These are phyloP conservation scores for Gallinago stenura DNA, from an alignment of 2,797 vertebrate genomes.

Conservation along the genomic window DNA sequence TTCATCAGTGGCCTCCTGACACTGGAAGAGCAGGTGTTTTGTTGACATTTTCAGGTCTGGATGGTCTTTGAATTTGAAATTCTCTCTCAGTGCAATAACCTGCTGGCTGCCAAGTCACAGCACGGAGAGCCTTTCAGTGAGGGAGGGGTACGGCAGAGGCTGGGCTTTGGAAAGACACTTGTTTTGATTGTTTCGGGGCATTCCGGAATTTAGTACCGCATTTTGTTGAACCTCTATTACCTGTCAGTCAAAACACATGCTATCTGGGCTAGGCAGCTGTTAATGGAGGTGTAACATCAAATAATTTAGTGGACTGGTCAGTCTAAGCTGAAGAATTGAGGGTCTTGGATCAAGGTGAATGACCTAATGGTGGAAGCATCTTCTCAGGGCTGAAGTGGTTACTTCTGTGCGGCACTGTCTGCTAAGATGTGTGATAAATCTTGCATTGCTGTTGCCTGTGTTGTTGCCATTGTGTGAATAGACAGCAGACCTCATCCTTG, in stretches of 20 bases:
- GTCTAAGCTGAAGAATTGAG: neutral
- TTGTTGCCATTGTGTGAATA: neutral
- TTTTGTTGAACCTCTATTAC: neutral
- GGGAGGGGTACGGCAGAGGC: neutral
- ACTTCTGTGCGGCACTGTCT: neutral
- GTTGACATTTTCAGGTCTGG: conserved; percentile 13
- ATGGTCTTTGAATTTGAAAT: conserved; percentile 24
- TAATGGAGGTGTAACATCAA: neutral
- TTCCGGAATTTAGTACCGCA: neutral
- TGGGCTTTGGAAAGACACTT: neutral
- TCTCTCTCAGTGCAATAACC: neutral
- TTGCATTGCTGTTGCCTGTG: neutral
- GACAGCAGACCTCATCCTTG: neutral
- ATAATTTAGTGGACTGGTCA: neutral
- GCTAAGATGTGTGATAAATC: neutral
- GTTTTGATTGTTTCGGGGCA: neutral
- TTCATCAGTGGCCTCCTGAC: neutral
- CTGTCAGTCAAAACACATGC: neutral
- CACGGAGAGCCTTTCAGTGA: neutral
- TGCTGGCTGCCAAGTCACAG: conserved; percentile 2
- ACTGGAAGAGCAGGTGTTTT: conserved; percentile 6
- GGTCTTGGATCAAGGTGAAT: neutral
- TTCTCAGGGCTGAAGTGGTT: neutral
- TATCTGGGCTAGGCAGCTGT: neutral
- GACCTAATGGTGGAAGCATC: neutral